phyloP scores from a whole-genome alignment of 2,797 vertebrate species.

The Trichosurus vulpecula region DNA sequence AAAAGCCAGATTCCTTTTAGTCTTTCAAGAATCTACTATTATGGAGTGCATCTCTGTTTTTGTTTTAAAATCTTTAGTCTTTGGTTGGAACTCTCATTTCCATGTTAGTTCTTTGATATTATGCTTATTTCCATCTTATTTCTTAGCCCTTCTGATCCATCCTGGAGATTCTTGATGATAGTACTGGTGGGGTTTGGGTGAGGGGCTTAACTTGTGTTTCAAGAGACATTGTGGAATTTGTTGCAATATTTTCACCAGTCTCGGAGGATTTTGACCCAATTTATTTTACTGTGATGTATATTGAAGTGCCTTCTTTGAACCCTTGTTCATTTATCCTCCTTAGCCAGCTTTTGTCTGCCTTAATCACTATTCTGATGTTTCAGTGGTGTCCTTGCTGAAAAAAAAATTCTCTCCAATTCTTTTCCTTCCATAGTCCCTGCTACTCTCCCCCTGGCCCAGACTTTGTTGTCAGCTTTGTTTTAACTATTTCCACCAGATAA shows the following conservation, averaged over 20 bases:
- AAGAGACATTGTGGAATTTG: neutral
- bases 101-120: neutral
- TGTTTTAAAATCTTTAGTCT: neutral
- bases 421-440: neutral
- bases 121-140: no score
- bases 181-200: rapidly evolving
- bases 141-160: neutral
- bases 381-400: neutral
- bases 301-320: neutral
- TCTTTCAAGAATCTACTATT: neutral
- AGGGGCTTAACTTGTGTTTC: neutral
- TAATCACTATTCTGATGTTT: neutral
- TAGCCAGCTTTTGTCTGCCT: neutral
- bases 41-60: neutral
- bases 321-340: neutral
- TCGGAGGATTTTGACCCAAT: neutral
- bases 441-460: neutral
- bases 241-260: neutral
- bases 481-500: neutral
- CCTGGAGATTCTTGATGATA: neutral
- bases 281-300: neutral
- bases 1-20: neutral
- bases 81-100: neutral
- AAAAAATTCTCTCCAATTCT: neutral
- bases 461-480: neutral